A percentile compares a stretch with the other conserved stretches of the same genome.
Conservation (phyloP, 2,888 invertebrate species). For the Mimas tiliae region DNA sequence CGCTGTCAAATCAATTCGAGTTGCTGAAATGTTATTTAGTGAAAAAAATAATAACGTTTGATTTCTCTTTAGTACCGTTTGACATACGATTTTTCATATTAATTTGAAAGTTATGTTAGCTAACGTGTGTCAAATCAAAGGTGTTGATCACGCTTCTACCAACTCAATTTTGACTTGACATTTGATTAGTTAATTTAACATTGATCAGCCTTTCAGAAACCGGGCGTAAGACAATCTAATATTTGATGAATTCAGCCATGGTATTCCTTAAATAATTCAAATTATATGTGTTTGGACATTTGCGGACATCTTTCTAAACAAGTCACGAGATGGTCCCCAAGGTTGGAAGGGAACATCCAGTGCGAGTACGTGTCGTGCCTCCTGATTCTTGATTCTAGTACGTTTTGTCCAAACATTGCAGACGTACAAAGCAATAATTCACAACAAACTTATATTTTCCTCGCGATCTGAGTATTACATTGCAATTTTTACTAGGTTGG, state of each 20-base stretch:
- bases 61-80: too few species aligned
- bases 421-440: neutral
- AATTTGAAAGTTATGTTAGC: too few species aligned
- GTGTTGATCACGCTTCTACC: too few species aligned
- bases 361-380: conserved; percentile 7
- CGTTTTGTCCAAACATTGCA: conserved; percentile 8
- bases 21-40: too few species aligned
- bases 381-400: neutral
- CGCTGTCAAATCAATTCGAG: too few species aligned
- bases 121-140: too few species aligned
- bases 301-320: neutral
- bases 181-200: too few species aligned
- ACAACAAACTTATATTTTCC: conserved; percentile 1
- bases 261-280: neutral
- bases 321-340: conserved; percentile 2
- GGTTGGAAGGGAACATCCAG: neutral
- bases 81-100: too few species aligned
- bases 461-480: neutral
- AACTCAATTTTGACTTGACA: too few species aligned
- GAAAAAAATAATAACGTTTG: too few species aligned
- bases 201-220: too few species aligned
- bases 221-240: too few species aligned
- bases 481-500: neutral
- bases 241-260: neutral
- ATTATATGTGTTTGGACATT: neutral